Conservation (phyloP, 2,797 vertebrate genomes). For the Urosaurus nigricauda region DNA sequence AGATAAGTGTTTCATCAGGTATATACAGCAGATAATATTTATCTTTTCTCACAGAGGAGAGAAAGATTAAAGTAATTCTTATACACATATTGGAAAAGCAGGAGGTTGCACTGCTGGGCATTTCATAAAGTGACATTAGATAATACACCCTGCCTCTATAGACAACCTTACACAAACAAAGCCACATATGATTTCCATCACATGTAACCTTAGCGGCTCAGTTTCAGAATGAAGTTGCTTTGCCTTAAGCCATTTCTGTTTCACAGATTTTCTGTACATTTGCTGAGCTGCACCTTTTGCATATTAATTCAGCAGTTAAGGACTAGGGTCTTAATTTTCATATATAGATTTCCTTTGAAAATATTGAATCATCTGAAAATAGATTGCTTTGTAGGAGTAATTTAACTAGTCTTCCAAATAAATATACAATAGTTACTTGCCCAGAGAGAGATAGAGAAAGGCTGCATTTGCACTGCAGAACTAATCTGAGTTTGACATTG, state of each 20-base stretch:
- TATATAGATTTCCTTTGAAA: constrained; percentile 23
- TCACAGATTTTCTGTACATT: constrained; percentile 49
- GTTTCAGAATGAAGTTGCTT: constrained; percentile 63
- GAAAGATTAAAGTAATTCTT: constrained; percentile 83
- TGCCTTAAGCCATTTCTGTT: constrained; percentile 59
- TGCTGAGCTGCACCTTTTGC: background rate
- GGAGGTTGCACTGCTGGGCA: constrained; percentile 65
- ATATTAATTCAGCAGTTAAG: background rate
- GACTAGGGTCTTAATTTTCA: background rate
- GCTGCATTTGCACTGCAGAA: too few relatives aligned
- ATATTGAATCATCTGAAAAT: constrained; percentile 40
- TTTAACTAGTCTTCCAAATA: constrained; percentile 26
- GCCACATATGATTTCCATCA: constrained; percentile 69
- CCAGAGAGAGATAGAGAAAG: too few relatives aligned
- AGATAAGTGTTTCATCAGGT: constrained; percentile 87
- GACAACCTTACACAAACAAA: constrained; percentile 75
- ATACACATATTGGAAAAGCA: constrained; percentile 71
- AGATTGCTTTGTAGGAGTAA: constrained; percentile 24
- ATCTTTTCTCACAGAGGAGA: constrained; percentile 81
- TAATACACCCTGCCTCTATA: constrained; percentile 71
- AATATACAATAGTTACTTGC: background rate
- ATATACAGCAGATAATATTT: constrained; percentile 84
- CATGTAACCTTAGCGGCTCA: constrained; percentile 58
- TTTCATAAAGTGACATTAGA: constrained; percentile 76
- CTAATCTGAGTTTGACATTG: too few relatives aligned